Base-by-base conservation (phyloP, 2,888 invertebrate genomes). In the Venusia cambrica region DNA sequence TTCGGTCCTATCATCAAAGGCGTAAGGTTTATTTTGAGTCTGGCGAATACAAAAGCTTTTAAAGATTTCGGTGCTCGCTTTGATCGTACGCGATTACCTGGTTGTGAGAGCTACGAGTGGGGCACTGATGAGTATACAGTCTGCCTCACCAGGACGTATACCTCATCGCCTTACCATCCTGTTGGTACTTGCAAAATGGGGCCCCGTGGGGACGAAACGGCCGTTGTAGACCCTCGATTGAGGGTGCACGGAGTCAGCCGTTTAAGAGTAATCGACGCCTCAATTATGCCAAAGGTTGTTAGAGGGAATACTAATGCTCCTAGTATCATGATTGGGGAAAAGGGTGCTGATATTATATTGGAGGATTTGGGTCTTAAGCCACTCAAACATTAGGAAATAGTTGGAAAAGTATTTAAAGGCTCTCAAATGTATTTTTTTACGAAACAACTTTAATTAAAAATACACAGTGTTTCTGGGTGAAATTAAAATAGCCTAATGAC, bases 271-370 rank as follows among this genome's bases (percentile, higher is more conserved):
- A 90, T 91, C 1, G 95, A 95, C 62, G 91, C 93, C 0, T 93
- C 94, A 2, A 91, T 96, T 17, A 95, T 95, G 94, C 96, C 95
- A 0, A 78, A 73, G 0, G 90, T 95, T 12, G 83, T 92, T 0
- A 92, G 93, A 43, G 94, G 93, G 0, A 95, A 95, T 62, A 94
- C 94, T 0, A 94, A 94, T 56, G 95, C 93, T 0, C 92, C 95
- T 0, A 88, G 90, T 0, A 92, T 95, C 4, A 94, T 94, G 94
- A 93, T 94, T 26, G 95, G 91, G 0, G 94, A 94, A 30, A 62
- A 57, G 31, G 80, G 74, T 0, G 72, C 55, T 0, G 63, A 54
- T 29, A 41, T 73, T 0, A 37, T 80, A 8, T 52, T 73, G 3
- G 62, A 69, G 25, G 61, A 77, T 37, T 77, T 73, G 74, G 30